These are phyloP conservation scores for Callyntrura guangdongensis DNA, from an alignment of 2,888 invertebrate genomes.

Conservation along the genomic window DNA sequence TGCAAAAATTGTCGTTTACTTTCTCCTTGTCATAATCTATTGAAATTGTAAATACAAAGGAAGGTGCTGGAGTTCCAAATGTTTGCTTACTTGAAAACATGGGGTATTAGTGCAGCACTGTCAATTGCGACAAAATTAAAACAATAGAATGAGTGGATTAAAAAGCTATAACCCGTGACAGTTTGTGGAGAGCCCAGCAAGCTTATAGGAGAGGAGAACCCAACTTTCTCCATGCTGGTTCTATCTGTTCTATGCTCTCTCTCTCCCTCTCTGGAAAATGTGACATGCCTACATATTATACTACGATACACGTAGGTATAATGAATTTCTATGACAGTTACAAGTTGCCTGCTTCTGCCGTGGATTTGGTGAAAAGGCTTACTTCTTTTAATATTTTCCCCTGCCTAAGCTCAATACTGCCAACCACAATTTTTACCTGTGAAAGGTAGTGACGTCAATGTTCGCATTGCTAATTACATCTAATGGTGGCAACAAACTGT, in stretches of 20 bases:
- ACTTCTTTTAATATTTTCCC: too few relatives aligned
- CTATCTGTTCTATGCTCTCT: too few relatives aligned
- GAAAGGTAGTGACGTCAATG: neutral
- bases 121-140: too few relatives aligned
- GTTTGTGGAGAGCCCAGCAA: too few relatives aligned
- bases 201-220: too few relatives aligned
- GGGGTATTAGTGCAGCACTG: too few relatives aligned
- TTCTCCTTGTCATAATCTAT: neutral
- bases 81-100: too few relatives aligned
- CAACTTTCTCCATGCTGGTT: neutral
- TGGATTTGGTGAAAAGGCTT: too few relatives aligned
- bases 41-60: too few relatives aligned
- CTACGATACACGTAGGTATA: neutral
- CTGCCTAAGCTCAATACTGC: neutral
- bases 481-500: neutral
- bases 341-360: neutral
- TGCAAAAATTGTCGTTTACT: neutral
- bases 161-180: too few relatives aligned
- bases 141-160: too few relatives aligned
- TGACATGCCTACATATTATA: neutral
- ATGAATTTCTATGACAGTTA: constrained; percentile 53
- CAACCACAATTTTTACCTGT: neutral
- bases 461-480: neutral
- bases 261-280: neutral
- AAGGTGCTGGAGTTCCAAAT: too few relatives aligned